Conservation (phyloP, 2,888 invertebrate genomes). For the Onthophagus sagittarius region DNA sequence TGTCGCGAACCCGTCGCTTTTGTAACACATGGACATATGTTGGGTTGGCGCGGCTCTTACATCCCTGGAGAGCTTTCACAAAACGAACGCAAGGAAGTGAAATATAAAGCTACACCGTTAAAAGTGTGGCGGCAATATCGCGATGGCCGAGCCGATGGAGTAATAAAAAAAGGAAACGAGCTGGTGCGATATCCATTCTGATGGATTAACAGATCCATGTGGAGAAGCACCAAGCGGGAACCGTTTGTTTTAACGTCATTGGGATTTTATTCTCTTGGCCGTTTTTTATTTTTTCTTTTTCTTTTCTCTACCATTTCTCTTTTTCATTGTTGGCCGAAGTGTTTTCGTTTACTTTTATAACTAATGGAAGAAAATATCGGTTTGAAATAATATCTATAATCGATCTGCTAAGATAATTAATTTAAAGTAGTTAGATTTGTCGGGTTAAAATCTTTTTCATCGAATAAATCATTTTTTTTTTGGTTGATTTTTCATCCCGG, state of each 20-base stretch:
- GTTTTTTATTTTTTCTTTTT: background rate
- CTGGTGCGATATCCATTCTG: background rate
- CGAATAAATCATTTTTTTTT: too few species aligned
- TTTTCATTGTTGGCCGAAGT: background rate
- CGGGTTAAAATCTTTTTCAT: too few species aligned
- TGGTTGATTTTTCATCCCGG: too few species aligned
- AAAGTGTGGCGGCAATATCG: background rate
- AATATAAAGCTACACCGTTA: background rate
- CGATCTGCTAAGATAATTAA: too few species aligned
- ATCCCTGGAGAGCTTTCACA: background rate
- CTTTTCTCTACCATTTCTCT: background rate
- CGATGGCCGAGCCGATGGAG: background rate
- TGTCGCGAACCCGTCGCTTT: background rate
- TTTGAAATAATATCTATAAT: background rate
- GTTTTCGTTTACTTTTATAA: background rate
- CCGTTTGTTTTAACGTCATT: background rate
- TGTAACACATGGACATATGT: background rate
- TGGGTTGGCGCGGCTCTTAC: background rate
- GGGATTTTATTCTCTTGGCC: too few species aligned
- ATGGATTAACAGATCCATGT: background rate
- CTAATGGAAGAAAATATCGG: background rate
- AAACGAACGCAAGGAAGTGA: background rate
- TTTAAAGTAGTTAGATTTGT: too few species aligned
- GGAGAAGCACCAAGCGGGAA: background rate
- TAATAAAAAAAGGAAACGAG: background rate